Evolutionary conservation across 2,888 invertebrate species (phyloP).

Genomic region (Timema cristinae): DNA sequence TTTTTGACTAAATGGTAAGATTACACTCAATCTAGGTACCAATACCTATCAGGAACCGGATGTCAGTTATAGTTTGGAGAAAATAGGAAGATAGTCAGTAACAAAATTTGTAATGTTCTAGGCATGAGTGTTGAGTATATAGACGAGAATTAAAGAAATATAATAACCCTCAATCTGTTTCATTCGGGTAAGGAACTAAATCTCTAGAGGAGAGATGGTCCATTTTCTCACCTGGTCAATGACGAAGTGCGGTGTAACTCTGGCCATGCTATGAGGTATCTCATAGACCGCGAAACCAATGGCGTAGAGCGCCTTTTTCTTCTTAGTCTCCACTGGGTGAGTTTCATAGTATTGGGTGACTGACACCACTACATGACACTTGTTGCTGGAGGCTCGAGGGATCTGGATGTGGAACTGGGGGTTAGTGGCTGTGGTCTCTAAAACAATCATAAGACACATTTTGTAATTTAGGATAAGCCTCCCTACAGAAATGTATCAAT

Average conservation of each 20-base stretch:
- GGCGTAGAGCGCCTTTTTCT: slow-evolving; percentile 52
- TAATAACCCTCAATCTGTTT: too few species aligned
- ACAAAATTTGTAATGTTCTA: too few species aligned
- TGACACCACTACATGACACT: slow-evolving; percentile 69
- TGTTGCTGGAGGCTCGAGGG: slow-evolving; percentile 57
- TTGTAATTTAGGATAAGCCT: too few species aligned
- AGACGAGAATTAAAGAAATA: too few species aligned
- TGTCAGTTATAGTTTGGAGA: too few species aligned
- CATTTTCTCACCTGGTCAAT: slow-evolving; percentile 50
- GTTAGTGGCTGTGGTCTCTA: slow-evolving; percentile 64
- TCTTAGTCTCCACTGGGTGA: slow-evolving; percentile 27
- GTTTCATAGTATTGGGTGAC: slow-evolving; percentile 63
- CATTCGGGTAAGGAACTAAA: too few species aligned
- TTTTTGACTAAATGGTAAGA: too few species aligned
- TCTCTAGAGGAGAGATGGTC: neutral
- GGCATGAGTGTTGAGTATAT: too few species aligned
- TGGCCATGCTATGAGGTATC: slow-evolving; percentile 57
- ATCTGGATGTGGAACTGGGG: slow-evolving; percentile 67
- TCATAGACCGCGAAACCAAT: slow-evolving; percentile 70
- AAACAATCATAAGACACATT: slow-evolving; percentile 27
- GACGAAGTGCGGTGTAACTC: slow-evolving; percentile 58
- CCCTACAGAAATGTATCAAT: too few species aligned
- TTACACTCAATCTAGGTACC: too few species aligned
- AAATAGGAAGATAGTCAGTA: too few species aligned
- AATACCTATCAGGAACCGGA: too few species aligned